phyloP scores from a whole-genome alignment of 2,797 vertebrate species.

The Clarias platycephalus region DNA sequence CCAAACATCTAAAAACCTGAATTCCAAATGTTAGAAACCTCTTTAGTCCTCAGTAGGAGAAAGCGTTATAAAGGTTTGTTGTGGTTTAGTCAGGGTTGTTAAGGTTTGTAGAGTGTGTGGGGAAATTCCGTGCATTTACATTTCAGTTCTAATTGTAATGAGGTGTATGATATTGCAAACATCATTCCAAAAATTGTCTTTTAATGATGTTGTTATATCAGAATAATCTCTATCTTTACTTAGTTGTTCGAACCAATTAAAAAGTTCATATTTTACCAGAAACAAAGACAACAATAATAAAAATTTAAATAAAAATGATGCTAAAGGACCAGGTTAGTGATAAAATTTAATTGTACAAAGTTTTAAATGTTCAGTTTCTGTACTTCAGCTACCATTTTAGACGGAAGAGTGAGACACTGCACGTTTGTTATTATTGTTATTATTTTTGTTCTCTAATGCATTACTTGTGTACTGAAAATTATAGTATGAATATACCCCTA shows the following conservation, averaged over 20 bases:
- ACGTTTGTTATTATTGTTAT: not conserved
- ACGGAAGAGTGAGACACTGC: not conserved
- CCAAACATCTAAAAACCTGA: no score
- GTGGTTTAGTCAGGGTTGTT: no score
- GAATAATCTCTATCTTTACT: not conserved
- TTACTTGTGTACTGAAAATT: constrained; percentile 3
- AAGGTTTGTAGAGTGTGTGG: not conserved
- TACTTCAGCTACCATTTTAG: not conserved
- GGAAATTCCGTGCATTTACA: not conserved
- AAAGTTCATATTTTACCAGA: not conserved
- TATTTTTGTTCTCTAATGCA: not conserved
- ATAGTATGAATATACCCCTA: not conserved
- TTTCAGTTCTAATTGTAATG: not conserved
- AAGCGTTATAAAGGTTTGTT: no score
- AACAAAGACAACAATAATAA: not conserved
- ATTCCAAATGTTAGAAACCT: no score
- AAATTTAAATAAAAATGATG: not conserved
- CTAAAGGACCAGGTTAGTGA: not conserved
- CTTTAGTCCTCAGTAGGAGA: no score
- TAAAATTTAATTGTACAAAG: not conserved
- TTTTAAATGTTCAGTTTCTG: not conserved
- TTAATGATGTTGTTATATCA: not conserved
- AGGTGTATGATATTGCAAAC: not conserved
- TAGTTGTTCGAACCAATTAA: not conserved
- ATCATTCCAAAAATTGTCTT: not conserved